A percentile compares a stretch with the other conserved stretches of the same genome.
phyloP scores from a whole-genome alignment of 2,797 vertebrate species.

The Graptemys geographica region DNA sequence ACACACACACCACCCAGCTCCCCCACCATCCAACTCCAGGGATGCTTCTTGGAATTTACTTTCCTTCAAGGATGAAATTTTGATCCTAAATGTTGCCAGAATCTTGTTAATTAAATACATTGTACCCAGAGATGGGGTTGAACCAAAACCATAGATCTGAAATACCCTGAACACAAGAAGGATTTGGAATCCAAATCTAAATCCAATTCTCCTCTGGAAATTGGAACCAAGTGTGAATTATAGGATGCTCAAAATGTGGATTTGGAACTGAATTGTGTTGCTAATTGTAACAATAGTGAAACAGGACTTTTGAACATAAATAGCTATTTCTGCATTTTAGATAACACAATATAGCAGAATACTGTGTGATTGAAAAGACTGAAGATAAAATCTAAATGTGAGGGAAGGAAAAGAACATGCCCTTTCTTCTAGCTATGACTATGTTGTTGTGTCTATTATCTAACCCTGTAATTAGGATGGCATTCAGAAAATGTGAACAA shows the following conservation, averaged over 20 bases:
- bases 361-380: conserved; percentile 73
- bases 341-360: conserved; percentile 73
- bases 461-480: conserved; percentile 84
- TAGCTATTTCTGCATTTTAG: conserved; percentile 67
- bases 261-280: not conserved
- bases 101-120: not conserved
- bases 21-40: not conserved
- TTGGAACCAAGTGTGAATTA: no score
- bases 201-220: no score
- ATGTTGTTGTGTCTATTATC: conserved; percentile 83
- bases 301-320: conserved; percentile 57
- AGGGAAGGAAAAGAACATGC: conserved; percentile 74
- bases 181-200: rapidly evolving
- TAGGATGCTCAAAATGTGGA: not conserved
- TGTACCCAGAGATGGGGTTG: not conserved
- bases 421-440: conserved; percentile 81
- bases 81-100: not conserved
- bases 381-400: conserved; percentile 78
- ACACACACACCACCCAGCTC: not conserved
- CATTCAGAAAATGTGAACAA: conserved; percentile 84
- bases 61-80: conserved; percentile 5
- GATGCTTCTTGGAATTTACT: conserved; percentile 6
- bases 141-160: not conserved
- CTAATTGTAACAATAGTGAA: conserved; percentile 10
- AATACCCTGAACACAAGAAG: not conserved